These are phyloP conservation scores for Ptychodera flava DNA, from an alignment of 35 echinoderm and acorn worm species.

Conservation along the genomic window DNA sequence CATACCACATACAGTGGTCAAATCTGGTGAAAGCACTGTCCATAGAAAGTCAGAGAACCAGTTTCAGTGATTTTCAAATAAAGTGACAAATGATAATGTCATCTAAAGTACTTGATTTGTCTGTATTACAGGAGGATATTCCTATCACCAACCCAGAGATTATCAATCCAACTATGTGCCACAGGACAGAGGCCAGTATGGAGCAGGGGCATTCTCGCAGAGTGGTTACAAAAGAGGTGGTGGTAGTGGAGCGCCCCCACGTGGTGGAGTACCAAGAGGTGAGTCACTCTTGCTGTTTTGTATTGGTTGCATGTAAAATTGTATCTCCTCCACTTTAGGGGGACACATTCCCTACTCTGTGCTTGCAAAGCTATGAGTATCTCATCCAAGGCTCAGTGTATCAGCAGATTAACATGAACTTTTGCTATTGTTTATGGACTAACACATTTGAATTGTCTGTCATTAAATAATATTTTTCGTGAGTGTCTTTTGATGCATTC, in stretches of 20 bases:
- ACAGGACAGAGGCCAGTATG: neutral
- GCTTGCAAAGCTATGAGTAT: too few species aligned
- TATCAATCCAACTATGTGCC: neutral
- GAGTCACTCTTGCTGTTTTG: too few species aligned
- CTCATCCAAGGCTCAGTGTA: too few species aligned
- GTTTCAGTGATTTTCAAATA: neutral
- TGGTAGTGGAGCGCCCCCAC: too few species aligned
- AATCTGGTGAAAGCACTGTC: too few species aligned
- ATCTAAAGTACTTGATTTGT: neutral
- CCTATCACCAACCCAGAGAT: neutral
- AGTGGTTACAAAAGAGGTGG: neutral
- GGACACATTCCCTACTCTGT: too few species aligned
- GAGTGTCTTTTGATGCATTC: neutral
- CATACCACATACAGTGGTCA: too few species aligned
- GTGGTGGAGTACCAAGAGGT: neutral
- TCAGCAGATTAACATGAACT: neutral
- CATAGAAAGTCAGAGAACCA: neutral
- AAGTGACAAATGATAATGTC: neutral
- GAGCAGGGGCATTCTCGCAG: neutral
- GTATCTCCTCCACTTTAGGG: too few species aligned
- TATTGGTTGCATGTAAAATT: too few species aligned
- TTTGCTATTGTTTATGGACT: neutral
- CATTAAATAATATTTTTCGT: neutral
- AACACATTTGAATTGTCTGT: neutral
- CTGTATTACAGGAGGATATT: neutral